Conservation (phyloP, 2,113 vertebrate genomes). For the Eonycteris spelaea region DNA sequence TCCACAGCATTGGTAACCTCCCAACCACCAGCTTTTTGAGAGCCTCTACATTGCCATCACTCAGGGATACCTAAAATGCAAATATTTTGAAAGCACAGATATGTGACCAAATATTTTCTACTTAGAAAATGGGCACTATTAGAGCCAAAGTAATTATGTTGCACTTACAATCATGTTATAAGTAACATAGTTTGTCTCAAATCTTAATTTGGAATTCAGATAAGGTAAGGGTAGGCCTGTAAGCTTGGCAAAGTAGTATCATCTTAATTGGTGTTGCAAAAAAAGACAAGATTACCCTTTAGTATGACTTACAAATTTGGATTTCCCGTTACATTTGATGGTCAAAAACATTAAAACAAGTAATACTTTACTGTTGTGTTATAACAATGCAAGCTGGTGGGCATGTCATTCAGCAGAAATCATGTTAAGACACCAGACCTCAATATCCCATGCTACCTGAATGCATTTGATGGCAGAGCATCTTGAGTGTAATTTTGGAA, state of each 20-base stretch:
- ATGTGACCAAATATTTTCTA: neutral
- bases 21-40: constrained; percentile 83
- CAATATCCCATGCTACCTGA: neutral
- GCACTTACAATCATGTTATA: neutral
- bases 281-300: neutral
- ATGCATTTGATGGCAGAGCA: too few species aligned
- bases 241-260: neutral
- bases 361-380: neutral
- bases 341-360: neutral
- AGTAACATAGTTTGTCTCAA: neutral
- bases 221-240: neutral
- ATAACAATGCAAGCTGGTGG: neutral
- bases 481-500: neutral
- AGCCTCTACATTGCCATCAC: constrained; percentile 81
- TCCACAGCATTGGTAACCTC: constrained; percentile 72
- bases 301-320: neutral
- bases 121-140: neutral
- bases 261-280: neutral
- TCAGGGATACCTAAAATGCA: constrained; percentile 80
- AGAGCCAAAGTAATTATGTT: neutral
- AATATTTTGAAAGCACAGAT: neutral
- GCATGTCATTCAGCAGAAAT: neutral
- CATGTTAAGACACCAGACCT: neutral
- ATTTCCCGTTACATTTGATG: neutral
- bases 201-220: neutral